Conservation (phyloP, 2,888 invertebrate genomes). For the Rhopalosiphum nymphaeae region DNA sequence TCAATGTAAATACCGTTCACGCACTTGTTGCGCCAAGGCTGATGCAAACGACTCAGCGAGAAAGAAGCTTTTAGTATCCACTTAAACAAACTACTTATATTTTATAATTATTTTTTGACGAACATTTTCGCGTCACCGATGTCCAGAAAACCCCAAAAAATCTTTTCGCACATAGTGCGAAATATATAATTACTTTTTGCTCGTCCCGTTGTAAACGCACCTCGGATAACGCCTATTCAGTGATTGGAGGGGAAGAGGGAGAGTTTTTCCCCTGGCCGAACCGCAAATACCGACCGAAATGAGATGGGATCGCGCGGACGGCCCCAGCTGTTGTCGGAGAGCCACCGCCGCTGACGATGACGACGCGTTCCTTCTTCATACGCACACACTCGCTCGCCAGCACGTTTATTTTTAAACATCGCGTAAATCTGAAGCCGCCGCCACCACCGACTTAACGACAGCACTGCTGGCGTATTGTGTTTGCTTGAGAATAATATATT, state of each 20-base stretch:
- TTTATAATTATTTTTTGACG: background rate
- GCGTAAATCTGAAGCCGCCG: conserved; percentile 33
- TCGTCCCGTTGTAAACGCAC: background rate
- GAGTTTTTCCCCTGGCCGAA: background rate
- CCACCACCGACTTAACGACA: background rate
- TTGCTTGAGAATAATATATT: conserved; percentile 14
- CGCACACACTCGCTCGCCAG: conserved; percentile 39
- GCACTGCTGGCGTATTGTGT: conserved; percentile 6
- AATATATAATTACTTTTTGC: background rate
- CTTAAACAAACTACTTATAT: background rate
- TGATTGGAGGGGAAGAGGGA: too few relatives aligned
- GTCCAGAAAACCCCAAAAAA: background rate
- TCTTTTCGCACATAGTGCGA: background rate
- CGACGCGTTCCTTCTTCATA: conserved; percentile 36
- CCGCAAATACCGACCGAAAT: background rate
- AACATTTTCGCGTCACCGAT: background rate
- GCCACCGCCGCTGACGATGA: background rate
- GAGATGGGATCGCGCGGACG: conserved; percentile 6
- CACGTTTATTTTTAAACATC: conserved; percentile 62
- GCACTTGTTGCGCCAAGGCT: background rate
- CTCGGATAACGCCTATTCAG: background rate
- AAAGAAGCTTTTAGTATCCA: background rate
- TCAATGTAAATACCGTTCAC: background rate
- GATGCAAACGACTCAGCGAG: background rate
- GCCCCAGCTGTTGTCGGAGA: conserved; percentile 31